Evolutionary conservation across 1,140 invertebrate species (phyloP).

Genomic region (roundworm (Caenorhabditis elegans)): WBcel235 BX284606.5:8473501-8474000

Average conservation of each 20-base stretch:
- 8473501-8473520: too few relatives aligned
- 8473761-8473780: too few relatives aligned
- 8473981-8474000: neutral
- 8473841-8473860: neutral
- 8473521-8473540: too few relatives aligned
- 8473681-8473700: neutral
- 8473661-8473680: constrained; percentile 9
- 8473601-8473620: neutral
- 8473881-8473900: constrained; percentile 8
- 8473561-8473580: constrained; percentile 7
- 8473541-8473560: neutral
- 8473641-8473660: constrained; percentile 7
- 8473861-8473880: neutral
- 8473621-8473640: constrained; percentile 1
- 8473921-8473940: neutral
- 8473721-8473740: too few relatives aligned
- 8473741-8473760: too few relatives aligned
- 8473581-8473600: neutral
- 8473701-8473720: too few relatives aligned
- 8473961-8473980: too few relatives aligned
- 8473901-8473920: constrained; percentile 11
- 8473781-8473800: too few relatives aligned
- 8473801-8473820: neutral
- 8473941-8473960: too few relatives aligned
- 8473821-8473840: too few relatives aligned